A percentile compares a stretch with the other conserved stretches of the same genome.
phyloP scores from a whole-genome alignment of 1,140 invertebrate genomes.

The Aphelenchoides fujianensis region DNA sequence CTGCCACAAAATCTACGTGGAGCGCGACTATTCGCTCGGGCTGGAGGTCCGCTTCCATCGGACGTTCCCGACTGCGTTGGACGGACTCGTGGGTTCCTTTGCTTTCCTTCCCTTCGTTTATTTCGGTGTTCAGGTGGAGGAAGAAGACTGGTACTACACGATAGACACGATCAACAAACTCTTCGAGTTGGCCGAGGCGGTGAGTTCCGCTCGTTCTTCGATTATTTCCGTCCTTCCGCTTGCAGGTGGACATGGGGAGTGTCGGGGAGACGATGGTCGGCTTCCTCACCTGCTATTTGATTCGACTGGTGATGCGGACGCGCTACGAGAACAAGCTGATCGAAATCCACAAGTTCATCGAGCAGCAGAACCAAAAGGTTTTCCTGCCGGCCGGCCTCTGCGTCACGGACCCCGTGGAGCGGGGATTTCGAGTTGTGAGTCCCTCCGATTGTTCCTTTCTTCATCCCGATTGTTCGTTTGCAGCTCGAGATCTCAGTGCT shows the following conservation, averaged over 20 bases:
- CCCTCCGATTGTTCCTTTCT: slow-evolving; percentile 30
- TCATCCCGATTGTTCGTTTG: slow-evolving; percentile 16
- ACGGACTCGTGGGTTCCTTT: slow-evolving; percentile 76
- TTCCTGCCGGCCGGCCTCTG: slow-evolving; percentile 86
- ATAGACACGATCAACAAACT: slow-evolving; percentile 86
- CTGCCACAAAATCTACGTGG: slow-evolving; percentile 77
- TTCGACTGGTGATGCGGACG: slow-evolving; percentile 90
- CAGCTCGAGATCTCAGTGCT: slow-evolving; percentile 60
- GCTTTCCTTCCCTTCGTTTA: neutral
- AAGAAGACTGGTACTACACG: slow-evolving; percentile 82
- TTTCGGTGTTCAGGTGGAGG: slow-evolving; percentile 73
- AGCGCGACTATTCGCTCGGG: slow-evolving; percentile 93
- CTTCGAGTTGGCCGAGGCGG: slow-evolving; percentile 87
- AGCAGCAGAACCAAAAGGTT: slow-evolving; percentile 88
- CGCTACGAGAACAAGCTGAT: slow-evolving; percentile 89
- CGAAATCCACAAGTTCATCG: slow-evolving; percentile 87
- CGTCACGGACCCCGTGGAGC: slow-evolving; percentile 85
- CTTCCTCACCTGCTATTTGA: slow-evolving; percentile 90
- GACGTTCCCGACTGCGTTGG: slow-evolving; percentile 85
- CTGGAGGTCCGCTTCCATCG: slow-evolving; percentile 90
- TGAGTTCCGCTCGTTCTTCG: slow-evolving; percentile 71
- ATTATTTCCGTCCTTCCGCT: neutral
- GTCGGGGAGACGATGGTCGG: slow-evolving; percentile 91
- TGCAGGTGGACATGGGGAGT: slow-evolving; percentile 65
- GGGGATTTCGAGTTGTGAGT: slow-evolving; percentile 81